Evolutionary conservation across 2,797 vertebrate species (phyloP).

Genomic region (Tenualosa thibaudeaui): DNA sequence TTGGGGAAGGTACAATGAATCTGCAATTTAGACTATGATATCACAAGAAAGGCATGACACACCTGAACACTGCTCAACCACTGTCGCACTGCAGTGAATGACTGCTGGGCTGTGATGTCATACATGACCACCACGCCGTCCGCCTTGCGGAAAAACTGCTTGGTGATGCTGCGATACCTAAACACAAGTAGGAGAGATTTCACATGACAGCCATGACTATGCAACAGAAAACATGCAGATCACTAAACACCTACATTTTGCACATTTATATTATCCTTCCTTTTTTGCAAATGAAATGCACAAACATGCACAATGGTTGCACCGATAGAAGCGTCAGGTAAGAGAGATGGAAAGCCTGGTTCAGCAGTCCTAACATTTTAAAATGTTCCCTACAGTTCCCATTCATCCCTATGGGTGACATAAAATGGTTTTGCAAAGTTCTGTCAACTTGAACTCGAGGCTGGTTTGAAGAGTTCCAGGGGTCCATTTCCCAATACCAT

Average conservation of each 20-base stretch:
- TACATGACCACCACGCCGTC: slow-evolving; percentile 92
- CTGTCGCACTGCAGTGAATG: slow-evolving; percentile 84
- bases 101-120: slow-evolving; percentile 82
- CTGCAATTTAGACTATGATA: too few relatives aligned
- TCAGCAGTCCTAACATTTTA: not conserved
- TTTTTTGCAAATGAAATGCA: not conserved
- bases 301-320: not conserved
- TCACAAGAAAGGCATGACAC: slow-evolving; percentile 33
- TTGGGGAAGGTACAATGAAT: too few relatives aligned
- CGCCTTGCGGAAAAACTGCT: slow-evolving; percentile 94
- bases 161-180: slow-evolving; percentile 93
- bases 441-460: not conserved
- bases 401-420: too few relatives aligned
- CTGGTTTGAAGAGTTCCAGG: too few relatives aligned
- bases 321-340: not conserved
- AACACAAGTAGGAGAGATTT: not conserved
- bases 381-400: too few relatives aligned
- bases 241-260: not conserved
- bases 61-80: slow-evolving; percentile 92
- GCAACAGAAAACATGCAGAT: not conserved
- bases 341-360: not conserved
- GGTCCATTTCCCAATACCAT: too few relatives aligned
- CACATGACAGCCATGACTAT: not conserved
- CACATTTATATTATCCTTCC: not conserved
- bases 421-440: too few relatives aligned